Conservation (phyloP, 2,797 vertebrate genomes). For the Coreius guichenoti region DNA sequence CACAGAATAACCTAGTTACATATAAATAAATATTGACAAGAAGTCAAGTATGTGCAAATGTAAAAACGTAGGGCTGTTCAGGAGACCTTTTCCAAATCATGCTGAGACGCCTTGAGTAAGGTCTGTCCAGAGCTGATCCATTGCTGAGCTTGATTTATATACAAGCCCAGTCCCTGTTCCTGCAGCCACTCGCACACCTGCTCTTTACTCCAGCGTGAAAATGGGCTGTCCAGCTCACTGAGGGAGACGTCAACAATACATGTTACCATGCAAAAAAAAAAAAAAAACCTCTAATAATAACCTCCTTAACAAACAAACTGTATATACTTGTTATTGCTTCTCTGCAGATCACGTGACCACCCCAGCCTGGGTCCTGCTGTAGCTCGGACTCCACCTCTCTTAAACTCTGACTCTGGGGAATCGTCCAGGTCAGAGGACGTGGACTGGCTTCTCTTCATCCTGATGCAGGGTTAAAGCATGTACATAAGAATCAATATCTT, state of each 20-base stretch:
- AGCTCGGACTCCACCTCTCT: constrained; percentile 92
- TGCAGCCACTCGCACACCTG: constrained; percentile 93
- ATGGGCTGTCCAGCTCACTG: constrained; percentile 86
- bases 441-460: constrained; percentile 93
- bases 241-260: not conserved
- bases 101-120: constrained; percentile 90
- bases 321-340: constrained; percentile 71
- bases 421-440: constrained; percentile 91
- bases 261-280: not conserved
- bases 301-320: not conserved
- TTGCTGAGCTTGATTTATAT: constrained; percentile 81
- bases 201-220: constrained; percentile 91
- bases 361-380: constrained; percentile 92
- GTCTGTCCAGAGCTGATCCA: constrained; percentile 94
- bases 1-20: not conserved
- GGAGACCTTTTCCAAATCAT: constrained; percentile 92
- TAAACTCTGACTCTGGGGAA: constrained; percentile 87
- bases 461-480: constrained; percentile 61
- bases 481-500: not conserved
- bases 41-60: not conserved
- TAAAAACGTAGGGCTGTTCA: not conserved
- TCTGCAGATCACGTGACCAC: constrained; percentile 90
- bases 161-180: constrained; percentile 89
- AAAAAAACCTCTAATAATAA: not conserved
- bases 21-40: not conserved